Base-by-base conservation (phyloP, 1,140 invertebrate genomes). In the Meloidogyne exigua region DNA sequence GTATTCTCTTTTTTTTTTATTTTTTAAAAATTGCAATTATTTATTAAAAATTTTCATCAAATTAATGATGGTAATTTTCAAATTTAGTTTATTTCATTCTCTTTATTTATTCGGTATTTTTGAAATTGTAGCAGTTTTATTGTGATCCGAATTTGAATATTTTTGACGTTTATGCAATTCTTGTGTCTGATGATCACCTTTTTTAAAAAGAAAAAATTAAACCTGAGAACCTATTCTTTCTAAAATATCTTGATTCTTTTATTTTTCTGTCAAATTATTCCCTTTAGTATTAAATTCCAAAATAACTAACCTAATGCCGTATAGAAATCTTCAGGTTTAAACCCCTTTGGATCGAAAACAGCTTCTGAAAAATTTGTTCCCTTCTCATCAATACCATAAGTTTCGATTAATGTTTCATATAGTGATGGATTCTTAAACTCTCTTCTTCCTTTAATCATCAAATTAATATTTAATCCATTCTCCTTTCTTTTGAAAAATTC, bases 331-430 rank as follows among this genome's bases (percentile, higher is more conserved):
- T 74, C 74, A 13, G 65, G 15, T 18, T 3, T 5, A 64, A 75
- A 75, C 10, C 71, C 70, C 26, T 75, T 68, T 32, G 74, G 74
- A 44, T 75, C 74, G 39, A 42, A 75, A 12, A 75, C 72, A 3
- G 23, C 23, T 7, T 36, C 7, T 15, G 65, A 28, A 62, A 75
- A 75, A 32, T 64, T 71, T 13, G 74, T 70, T 65, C 74, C 74
- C 21, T 76, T 75, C 71, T 75, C 72, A 66, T 75, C 74, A 32
- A 75, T 68, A 36, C 70, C 70, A 64, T 44, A 75, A 49, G 32
- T 25, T 21, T 75, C 42, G 23, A 65, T 25, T 36, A 75, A 74
- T 15, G 39, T 49, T 64, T 75, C 74, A 64, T 75, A 75, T 9
- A 75, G 65, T 11, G 74, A 42, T 13, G 74, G 74, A 36, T 75